Base-by-base conservation (phyloP, 2,888 invertebrate species). In the Seira musarum region DNA sequence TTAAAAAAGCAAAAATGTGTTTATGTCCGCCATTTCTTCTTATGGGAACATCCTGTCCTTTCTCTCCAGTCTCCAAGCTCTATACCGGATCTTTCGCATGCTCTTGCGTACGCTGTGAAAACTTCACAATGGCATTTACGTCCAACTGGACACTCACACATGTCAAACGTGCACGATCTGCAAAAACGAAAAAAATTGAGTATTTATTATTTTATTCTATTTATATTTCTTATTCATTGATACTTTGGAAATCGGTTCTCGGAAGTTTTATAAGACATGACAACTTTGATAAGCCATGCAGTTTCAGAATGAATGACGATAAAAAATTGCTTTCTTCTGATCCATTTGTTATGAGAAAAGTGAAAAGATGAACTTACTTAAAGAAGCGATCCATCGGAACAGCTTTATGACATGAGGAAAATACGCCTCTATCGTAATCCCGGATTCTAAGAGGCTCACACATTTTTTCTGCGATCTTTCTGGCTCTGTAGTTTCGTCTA, bases 41-140 rank as follows among this genome's bases (percentile, higher is more conserved):
- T 86, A 40, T 85, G 84, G 3, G 85, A 73, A 63, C 95, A 95
- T 88, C 92, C 92, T 69, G 93, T 93, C 17, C 91, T 90, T 66
- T 91, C 90, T 81, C 93, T 91, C 96, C 96, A 96, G 84, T 93
- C 91, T 66, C 95, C 90, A 81, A 87, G 81, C 40, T 91, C 90
- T 0, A 94, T 93, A 0, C 96, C 96, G 57, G 94, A 89, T 22
- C 96, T 91, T 82, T 93, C 91, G 88, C 97, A 97, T 88, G 96
- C 96, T 84, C 95, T 93, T 0, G 95, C 94, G 88, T 97, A 97
- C 1, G 97, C 97, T 73, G 93, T 93, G 87, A 97, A 93, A 82
- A 96, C 94, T 86, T 96, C 96, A 89, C 97, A 97, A 88, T 96
- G 95, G 87, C 97, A 97, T 87, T 92, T 91, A 65, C 88, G 88